Evolutionary conservation across 1,140 invertebrate species (phyloP).

Genomic region (Trissolcus basalis): DNA sequence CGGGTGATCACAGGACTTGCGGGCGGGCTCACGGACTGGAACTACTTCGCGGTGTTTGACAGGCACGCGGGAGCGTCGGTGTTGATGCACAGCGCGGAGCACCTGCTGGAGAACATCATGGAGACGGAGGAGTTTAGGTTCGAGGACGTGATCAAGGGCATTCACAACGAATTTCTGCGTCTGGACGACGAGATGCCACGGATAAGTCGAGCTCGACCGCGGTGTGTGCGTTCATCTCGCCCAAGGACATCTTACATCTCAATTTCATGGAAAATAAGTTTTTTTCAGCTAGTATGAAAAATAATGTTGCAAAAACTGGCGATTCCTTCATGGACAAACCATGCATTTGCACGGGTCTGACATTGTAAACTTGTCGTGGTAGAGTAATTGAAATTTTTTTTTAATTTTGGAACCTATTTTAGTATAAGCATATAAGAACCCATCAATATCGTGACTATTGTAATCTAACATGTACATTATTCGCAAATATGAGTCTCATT

Average conservation of each 20-base stretch:
- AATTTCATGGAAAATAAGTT: too few relatives aligned
- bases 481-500: too few relatives aligned
- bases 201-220: conserved; percentile 98
- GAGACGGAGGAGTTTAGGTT: conserved; percentile 88
- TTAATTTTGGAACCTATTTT: too few relatives aligned
- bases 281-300: too few relatives aligned
- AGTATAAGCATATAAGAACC: too few relatives aligned
- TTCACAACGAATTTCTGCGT: conserved; percentile 92
- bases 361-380: too few relatives aligned
- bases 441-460: too few relatives aligned
- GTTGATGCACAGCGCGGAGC: conserved; percentile 94
- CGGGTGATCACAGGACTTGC: conserved; percentile 82
- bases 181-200: conserved; percentile 91
- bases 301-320: too few relatives aligned
- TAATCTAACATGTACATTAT: too few relatives aligned
- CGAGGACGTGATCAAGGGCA: conserved; percentile 88
- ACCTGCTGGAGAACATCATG: conserved; percentile 91
- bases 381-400: too few relatives aligned
- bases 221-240: conserved; percentile 95
- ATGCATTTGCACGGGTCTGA: too few relatives aligned
- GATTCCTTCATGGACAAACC: too few relatives aligned
- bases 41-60: conserved; percentile 99
- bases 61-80: conserved; percentile 96
- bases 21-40: conserved; percentile 90
- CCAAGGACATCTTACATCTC: conserved; percentile 86